Evolutionary conservation across 1,140 invertebrate genomes (phyloP), one percentile per base, ranked within the genome.

Genomic region (Caenorhabditis remanei): DNA sequence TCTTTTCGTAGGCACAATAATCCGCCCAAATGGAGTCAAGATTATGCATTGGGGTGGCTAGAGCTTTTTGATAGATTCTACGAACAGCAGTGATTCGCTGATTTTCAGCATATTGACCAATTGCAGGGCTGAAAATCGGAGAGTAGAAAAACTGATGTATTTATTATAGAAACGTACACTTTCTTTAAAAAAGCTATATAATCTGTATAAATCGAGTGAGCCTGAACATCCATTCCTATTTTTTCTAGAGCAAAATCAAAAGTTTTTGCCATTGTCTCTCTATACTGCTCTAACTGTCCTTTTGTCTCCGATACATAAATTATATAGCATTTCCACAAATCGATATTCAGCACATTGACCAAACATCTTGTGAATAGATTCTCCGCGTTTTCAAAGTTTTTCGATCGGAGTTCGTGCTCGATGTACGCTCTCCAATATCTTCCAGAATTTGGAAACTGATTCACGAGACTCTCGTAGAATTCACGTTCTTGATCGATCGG

Each of bases 381-480:
- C 95, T 99, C 98, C 48, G 99, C 98, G 93, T 96, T 96, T 93
- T 99, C 98, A 95, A 96, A 99, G 94, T 97, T 97, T 93, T 96
- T 95, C 89, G 95, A 95, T 93, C 97, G 97, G 95, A 98, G 61
- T 96, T 99, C 98, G 94, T 99, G 97, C 94, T 99, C 98, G 91
- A 99, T 99, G 94, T 98, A 99, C 89, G 98, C 96, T 94, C 98
- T 99, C 98, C 98, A 99, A 93, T 97, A 99, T 87, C 97, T 95
- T 1, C 97, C 98, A 61, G 97, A 96, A 53, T 97, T 98, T 8
- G 97, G 97, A 93, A 99, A 99, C 21, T 97, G 96, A 19, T 94
- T 93, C 1, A 99, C 96, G 2, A 99, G 94, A 90, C 96, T 96
- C 93, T 99, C 98, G 93, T 98, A 99, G 86, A 98, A 95, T 13